Evolutionary conservation across 2,888 invertebrate genomes (phyloP).

Genomic region (Teleogryllus oceanicus): DNA sequence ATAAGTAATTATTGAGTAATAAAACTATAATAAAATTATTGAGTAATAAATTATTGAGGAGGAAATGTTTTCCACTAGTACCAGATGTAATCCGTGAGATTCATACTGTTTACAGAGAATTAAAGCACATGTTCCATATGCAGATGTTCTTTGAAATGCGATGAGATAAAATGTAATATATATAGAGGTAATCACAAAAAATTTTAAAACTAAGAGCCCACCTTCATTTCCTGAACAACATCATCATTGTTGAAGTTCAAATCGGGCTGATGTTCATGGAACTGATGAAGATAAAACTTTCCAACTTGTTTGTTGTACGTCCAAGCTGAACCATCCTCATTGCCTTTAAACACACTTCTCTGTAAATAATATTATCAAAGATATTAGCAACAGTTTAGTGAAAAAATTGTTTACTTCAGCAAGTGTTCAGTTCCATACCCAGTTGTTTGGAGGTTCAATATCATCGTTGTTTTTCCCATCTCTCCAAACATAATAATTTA

Average conservation of each 20-base stretch:
- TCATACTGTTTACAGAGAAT: too few relatives aligned
- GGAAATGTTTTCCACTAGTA: too few relatives aligned
- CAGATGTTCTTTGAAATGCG: too few relatives aligned
- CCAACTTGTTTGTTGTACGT: slow-evolving; percentile 58
- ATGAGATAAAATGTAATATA: too few relatives aligned
- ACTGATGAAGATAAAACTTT: slow-evolving; percentile 69
- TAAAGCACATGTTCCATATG: too few relatives aligned
- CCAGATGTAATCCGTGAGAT: too few relatives aligned
- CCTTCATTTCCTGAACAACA: slow-evolving; percentile 53
- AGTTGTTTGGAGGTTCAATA: slow-evolving; percentile 53
- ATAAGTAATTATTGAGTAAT: too few relatives aligned
- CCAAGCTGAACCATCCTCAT: slow-evolving; percentile 60
- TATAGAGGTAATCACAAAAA: too few relatives aligned
- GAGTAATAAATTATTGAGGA: too few relatives aligned
- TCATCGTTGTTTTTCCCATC: slow-evolving; percentile 45
- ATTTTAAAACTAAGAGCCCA: slow-evolving; percentile 31
- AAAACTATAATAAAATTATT: too few relatives aligned
- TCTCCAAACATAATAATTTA: slow-evolving; percentile 53
- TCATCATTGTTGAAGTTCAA: slow-evolving; percentile 64
- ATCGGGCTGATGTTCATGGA: slow-evolving; percentile 60
- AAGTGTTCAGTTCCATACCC: slow-evolving; percentile 45
- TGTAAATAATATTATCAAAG: not conserved
- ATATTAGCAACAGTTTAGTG: too few relatives aligned
- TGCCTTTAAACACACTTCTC: not conserved
- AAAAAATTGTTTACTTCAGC: too few relatives aligned